Evolutionary conservation across 2,888 invertebrate genomes (phyloP), one percentile per base, ranked within the genome.

Genomic region (Cosmorhoe ocellata): DNA sequence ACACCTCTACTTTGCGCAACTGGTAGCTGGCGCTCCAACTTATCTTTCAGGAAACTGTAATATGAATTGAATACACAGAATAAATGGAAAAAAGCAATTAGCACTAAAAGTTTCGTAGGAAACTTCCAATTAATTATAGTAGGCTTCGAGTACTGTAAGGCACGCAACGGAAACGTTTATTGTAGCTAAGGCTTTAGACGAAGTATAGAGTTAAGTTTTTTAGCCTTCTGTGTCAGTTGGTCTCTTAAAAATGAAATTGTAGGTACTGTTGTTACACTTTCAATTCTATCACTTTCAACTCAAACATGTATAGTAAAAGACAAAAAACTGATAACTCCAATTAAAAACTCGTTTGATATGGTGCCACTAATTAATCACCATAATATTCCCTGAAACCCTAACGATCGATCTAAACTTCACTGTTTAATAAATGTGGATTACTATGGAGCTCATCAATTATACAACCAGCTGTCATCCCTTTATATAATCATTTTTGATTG

Each of bases 81-180:
- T 73, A 64, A 74, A 66, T 63, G 69, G 66, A 72, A 75, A 76
- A 24, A 77, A 66, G 69, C 77, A 81, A 84, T 84, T 81, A 83
- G 73, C 79, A 71, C 69, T 70, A 66, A 65, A 79, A 78, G 68
- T 79, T 59, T 76, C 60, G 68, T 66, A 69, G 74, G 75, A 72
- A 80, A 73, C 67, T 73, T 76, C 72, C 77, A 80, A 83, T 83
- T 85, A 82, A 84, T 82, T 79, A 81, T 76, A 67, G 72, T 73
- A 68, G 69, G 67, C 68, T 75, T 70, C 67, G 72, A 80, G 76
- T 79, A 79, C 71, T 64, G 63, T 56, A 63, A 41, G 60, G 61
- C 84, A 84, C 81, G 84, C 83, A 71, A 82, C 57, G 56, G 7
- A 3, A 7, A 24, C 6, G 7, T 7, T 24, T 4, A 5, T 7